phyloP scores from a whole-genome alignment of 2,113 vertebrate genomes.

The Azemiops feae region DNA sequence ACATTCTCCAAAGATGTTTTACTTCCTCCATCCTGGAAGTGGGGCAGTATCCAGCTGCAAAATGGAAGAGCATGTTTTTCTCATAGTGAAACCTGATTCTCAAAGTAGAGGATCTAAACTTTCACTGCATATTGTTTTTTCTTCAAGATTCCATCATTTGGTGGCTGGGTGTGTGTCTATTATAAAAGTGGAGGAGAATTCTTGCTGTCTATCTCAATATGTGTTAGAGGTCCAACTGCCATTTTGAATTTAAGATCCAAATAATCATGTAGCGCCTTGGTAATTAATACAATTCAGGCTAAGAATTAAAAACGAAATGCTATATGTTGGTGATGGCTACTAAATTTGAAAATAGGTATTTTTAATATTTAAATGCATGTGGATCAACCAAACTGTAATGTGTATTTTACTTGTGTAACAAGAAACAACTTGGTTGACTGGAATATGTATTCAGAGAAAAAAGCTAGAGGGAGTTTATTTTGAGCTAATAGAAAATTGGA shows the following conservation, averaged over 20 bases:
- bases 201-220: neutral
- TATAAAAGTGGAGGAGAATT: no score
- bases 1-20: neutral
- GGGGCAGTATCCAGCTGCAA: neutral
- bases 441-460: neutral
- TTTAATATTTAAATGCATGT: neutral
- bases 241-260: neutral
- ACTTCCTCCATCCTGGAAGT: neutral
- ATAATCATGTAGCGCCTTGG: neutral
- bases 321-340: neutral
- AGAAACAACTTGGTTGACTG: neutral
- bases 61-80: neutral
- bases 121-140: neutral
- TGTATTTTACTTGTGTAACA: neutral
- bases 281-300: neutral
- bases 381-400: neutral
- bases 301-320: neutral
- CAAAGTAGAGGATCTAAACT: neutral
- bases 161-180: no score
- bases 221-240: neutral
- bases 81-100: neutral
- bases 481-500: constrained; percentile 2
- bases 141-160: neutral
- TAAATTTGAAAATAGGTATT: neutral
- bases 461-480: neutral